phyloP scores from a whole-genome alignment of 2,797 vertebrate species.

The Iguana delicatissima region DNA sequence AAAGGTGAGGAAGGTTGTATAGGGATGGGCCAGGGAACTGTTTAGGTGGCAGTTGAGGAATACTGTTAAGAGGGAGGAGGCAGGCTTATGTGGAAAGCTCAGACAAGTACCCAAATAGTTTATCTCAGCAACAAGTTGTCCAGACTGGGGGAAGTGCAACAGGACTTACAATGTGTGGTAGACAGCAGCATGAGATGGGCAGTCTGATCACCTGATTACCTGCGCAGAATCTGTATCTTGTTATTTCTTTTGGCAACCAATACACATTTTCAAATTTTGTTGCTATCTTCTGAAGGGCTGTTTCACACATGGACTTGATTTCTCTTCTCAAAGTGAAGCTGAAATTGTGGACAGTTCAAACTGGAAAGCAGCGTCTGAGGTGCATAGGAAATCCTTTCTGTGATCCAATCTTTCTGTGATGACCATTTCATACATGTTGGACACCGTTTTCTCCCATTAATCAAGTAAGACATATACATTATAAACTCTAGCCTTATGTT shows the following conservation, averaged over 20 bases:
- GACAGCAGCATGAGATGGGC: background rate
- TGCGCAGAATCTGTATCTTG: too few species aligned
- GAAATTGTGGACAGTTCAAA: too few species aligned
- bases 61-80: background rate
- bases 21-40: background rate
- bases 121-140: background rate
- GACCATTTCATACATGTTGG: background rate
- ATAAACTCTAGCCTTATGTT: background rate
- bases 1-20: too few species aligned
- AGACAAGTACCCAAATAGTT: background rate
- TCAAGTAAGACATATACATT: background rate
- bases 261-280: background rate
- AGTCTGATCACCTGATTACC: background rate
- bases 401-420: background rate
- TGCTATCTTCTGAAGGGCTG: background rate
- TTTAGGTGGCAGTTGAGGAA: too few species aligned
- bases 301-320: background rate
- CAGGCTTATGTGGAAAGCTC: background rate
- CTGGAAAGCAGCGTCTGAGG: background rate
- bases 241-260: background rate
- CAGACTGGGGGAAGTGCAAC: background rate
- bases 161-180: background rate
- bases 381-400: background rate
- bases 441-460: background rate
- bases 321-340: background rate